phyloP scores from a whole-genome alignment of 1,140 invertebrate genomes.

The Saccostrea cuccullata region DNA sequence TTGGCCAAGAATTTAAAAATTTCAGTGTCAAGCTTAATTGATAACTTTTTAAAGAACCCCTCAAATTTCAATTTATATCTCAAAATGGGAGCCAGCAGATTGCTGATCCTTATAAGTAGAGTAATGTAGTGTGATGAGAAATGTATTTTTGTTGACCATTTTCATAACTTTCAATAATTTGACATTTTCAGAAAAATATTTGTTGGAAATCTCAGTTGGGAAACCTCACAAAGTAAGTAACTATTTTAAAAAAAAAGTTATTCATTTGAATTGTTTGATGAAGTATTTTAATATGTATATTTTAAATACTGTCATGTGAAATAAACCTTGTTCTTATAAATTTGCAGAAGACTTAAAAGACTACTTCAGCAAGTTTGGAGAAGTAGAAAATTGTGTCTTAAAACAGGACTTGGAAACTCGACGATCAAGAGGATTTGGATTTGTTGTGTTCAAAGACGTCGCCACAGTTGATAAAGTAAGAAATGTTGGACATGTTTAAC shows the following conservation, averaged over 20 bases:
- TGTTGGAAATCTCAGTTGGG: slow-evolving; percentile 97
- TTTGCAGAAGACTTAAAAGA: slow-evolving; percentile 80
- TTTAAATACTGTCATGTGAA: background rate
- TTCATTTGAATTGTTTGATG: too few species aligned
- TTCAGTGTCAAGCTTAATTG: too few species aligned
- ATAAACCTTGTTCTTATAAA: background rate
- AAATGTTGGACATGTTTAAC: background rate
- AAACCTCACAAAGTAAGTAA: slow-evolving; percentile 87
- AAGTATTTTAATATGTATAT: too few species aligned
- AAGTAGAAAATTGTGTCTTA: slow-evolving; percentile 97
- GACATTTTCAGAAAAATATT: slow-evolving; percentile 89
- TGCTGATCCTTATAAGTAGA: too few species aligned
- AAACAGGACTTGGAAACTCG: slow-evolving; percentile 99
- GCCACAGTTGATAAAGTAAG: slow-evolving; percentile 75
- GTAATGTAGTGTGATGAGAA: too few species aligned
- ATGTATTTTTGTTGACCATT: background rate
- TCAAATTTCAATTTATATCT: too few species aligned
- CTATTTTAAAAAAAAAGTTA: background rate
- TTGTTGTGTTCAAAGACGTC: slow-evolving; percentile 96
- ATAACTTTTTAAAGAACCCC: too few species aligned
- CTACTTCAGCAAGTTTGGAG: slow-evolving; percentile 87
- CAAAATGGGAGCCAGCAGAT: too few species aligned
- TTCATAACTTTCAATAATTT: background rate
- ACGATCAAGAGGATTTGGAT: slow-evolving; percentile 96
- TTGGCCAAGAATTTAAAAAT: too few species aligned